Conservation (phyloP, 2,113 vertebrate species). For the Mungos mungo region DNA sequence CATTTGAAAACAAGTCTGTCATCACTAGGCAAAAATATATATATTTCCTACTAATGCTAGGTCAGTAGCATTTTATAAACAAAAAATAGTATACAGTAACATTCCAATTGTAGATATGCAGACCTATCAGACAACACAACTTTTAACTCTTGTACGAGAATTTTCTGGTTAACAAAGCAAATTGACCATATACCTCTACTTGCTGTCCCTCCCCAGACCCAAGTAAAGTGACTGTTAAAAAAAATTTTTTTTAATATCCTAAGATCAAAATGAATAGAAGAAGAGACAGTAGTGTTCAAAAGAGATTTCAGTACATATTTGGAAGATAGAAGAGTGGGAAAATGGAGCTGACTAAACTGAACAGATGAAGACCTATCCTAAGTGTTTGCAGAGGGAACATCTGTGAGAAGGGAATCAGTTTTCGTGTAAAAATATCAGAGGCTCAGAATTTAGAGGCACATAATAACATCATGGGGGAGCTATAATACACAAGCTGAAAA, state of each 20-base stretch:
- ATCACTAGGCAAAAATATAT: background rate
- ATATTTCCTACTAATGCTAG: background rate
- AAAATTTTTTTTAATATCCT: background rate
- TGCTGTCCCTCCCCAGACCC: background rate
- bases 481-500: background rate
- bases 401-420: conserved; percentile 8
- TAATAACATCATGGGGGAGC: background rate
- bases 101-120: background rate
- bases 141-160: background rate
- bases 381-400: background rate
- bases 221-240: conserved; percentile 19
- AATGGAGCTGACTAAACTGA: background rate
- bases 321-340: background rate
- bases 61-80: background rate
- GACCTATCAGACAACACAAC: background rate
- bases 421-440: background rate
- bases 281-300: background rate
- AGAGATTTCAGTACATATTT: background rate
- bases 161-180: background rate
- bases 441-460: background rate
- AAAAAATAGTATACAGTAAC: background rate
- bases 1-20: background rate
- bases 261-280: background rate
- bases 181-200: background rate
- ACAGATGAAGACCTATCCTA: background rate